Evolutionary conservation across 2,888 invertebrate genomes (phyloP), one percentile per base, ranked within the genome.

Genomic region (Byasa hedistus): DNA sequence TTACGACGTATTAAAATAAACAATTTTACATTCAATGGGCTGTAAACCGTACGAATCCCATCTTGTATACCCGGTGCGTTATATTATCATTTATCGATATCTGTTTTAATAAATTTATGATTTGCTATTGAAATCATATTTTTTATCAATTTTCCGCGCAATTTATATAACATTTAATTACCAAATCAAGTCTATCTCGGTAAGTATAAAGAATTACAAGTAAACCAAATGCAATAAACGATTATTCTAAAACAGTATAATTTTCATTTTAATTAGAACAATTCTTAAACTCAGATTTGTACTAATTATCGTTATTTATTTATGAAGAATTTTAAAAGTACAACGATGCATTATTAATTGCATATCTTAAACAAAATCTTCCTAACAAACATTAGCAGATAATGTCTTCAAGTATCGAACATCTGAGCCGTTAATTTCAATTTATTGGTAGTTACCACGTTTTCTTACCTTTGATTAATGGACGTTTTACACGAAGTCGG

Each of bases 1-100:
- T 54, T 27, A 52, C 59, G 62, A 55, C 44, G 21, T 56, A 62
- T 62, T 24, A 62, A 63, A 63, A 63, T 57, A 63, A 63, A 63
- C 62, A 62, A 56, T 21, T 17, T 39, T 23, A 54, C 52, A 54
- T 54, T 48, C 48, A 51, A 48, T 48, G 48, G 19, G 48, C 48
- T 48, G 48, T 19, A n/a, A 48, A 48, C 5, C 19, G 48, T 48
- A n/a, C n/a, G 48, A n/a, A 48, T 48, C 10, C 48, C 48, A 48
- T 1, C 48, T 48, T 48, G n/a, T 19, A 48, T 48, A 48, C 48
- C 48, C n/a, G 48, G n/a, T 48, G 48, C 48, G n/a, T n/a, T n/a
- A 5, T 48, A 7, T 48, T n/a, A 48, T 39, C 15, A 39, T 39
- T 17, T 39, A 48, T n/a, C 19, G 19, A 48, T 48, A 19, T 48